Evolutionary conservation across 2,797 vertebrate genomes (phyloP).

Genomic region (Lepilemur septentrionalis): DNA sequence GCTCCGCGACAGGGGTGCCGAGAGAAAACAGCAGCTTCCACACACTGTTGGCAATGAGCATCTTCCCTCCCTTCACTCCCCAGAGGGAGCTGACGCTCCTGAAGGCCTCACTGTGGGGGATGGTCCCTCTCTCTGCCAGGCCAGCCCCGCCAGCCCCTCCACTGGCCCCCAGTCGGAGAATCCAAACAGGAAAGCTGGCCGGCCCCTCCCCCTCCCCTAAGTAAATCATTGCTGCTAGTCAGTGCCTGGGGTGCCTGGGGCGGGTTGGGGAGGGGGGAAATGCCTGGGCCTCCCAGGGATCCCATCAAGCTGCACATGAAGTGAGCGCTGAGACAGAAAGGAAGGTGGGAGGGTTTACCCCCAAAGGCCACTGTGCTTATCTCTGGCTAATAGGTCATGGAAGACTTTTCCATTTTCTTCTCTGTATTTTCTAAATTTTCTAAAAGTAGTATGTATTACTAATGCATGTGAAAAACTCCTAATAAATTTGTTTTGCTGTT

Average conservation of each 20-base stretch:
- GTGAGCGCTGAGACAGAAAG: background rate
- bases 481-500: background rate
- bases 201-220: background rate
- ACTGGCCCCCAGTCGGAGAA: background rate
- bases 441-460: background rate
- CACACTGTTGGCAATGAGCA: background rate
- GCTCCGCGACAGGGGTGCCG: background rate
- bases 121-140: background rate
- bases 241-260: accelerated
- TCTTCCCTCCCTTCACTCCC: background rate
- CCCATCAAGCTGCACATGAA: background rate
- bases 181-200: background rate
- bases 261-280: no score
- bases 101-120: background rate
- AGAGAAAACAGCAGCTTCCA: background rate
- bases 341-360: background rate
- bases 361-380: background rate
- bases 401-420: background rate
- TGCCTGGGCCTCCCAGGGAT: background rate
- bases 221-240: background rate
- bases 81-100: background rate
- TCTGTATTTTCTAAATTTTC: background rate
- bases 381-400: background rate
- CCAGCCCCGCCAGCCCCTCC: background rate
- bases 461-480: background rate